Evolutionary conservation across 2,113 vertebrate genomes (phyloP), one percentile per base, ranked within the genome.

Genomic region (Platanista minor): DNA sequence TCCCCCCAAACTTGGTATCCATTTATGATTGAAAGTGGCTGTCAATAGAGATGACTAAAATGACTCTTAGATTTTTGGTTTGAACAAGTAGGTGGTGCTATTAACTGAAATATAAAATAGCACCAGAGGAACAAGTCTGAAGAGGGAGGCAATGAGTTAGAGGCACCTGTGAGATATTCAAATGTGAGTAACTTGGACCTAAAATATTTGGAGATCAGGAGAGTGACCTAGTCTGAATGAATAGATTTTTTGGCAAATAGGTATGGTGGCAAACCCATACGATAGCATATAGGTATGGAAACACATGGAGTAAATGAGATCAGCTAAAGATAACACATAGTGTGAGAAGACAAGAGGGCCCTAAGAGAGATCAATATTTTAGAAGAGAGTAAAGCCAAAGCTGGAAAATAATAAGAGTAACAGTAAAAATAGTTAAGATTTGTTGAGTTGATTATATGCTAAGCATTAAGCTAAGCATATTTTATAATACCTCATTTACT

Each of bases 71-170:
- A 64, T 78, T 94, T 92, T 81, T 87, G 43, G 4, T 86, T 94
- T 87, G 33, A 86, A 92, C 52, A 90, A 46, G 82, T 59, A 71
- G 21, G 14, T 66, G 61, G 61, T 92, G 4, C 29, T 69, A 85
- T 71, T 92, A 81, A 94, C 74, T 49, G 36, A 75, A 94, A 81
- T 46, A 74, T 54, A 85, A 91, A 93, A 95, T n/a, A 39, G 13
- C 23, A 43, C 41, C n/a, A 77, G n/a, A 89, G 74, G 31, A 89
- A 33, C 36, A 85, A 71, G 20, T 49, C 27, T 43, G 72, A 86
- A 64, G 90, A 81, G 33, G 72, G 87, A 78, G 54, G n/a, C 10
- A 29, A 36, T 29, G 46, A 88, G 52, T 83, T 18, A 75, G 13
- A 83, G 59, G 41, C 52, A 13, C 41, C 67, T 86, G 31, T 57